Conservation (phyloP, 2,113 vertebrate genomes). For the Fulmarus glacialis region DNA sequence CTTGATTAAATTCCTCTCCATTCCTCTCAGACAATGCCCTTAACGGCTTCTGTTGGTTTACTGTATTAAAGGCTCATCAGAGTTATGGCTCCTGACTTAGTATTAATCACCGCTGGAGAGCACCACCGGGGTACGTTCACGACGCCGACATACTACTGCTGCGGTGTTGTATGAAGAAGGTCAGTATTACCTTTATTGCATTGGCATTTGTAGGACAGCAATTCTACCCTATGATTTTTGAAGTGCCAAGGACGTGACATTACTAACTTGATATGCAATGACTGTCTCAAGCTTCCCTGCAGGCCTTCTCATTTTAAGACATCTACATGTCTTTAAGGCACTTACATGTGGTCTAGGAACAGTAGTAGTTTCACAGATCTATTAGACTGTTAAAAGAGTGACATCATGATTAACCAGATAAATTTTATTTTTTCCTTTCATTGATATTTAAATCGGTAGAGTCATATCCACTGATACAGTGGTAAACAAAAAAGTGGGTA, state of each 20-base stretch:
- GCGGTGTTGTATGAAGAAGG: not conserved
- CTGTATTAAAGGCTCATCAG: slow-evolving; percentile 43
- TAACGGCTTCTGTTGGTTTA: slow-evolving; percentile 32
- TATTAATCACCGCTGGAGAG: slow-evolving; percentile 8
- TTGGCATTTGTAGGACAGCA: not conserved
- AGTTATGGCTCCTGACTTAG: slow-evolving; percentile 12
- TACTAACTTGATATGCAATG: accelerated
- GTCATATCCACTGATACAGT: not conserved
- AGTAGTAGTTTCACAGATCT: not conserved
- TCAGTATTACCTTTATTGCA: not conserved
- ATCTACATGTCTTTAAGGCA: not conserved
- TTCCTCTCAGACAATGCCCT: slow-evolving; percentile 5
- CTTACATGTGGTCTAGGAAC: not conserved
- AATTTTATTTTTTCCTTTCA: not conserved
- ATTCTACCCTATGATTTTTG: not conserved
- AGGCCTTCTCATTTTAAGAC: not conserved
- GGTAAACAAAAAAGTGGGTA: not conserved
- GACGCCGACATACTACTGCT: accelerated
- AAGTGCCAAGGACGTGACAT: not conserved
- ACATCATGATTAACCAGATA: not conserved
- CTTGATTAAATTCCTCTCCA: slow-evolving; percentile 11
- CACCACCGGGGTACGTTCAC: accelerated
- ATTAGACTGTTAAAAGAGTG: not conserved
- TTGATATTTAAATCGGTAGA: not conserved
- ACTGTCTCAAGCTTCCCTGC: not conserved